These are phyloP conservation scores for Apus apus DNA, from an alignment of 2,113 vertebrate genomes.

Conservation along the genomic window DNA sequence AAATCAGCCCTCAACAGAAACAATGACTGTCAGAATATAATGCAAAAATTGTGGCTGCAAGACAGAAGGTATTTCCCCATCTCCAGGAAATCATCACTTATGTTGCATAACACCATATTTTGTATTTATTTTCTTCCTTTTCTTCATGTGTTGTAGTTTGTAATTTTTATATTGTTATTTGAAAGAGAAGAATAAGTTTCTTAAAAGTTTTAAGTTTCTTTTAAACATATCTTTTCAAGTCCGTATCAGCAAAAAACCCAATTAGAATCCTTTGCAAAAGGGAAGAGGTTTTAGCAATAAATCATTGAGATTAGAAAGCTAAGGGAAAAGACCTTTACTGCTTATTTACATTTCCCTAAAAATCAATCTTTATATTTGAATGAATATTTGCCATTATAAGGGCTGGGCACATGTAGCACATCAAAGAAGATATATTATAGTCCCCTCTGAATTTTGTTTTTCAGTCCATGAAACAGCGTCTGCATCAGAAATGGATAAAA, in stretches of 20 bases:
- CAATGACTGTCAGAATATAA: background rate
- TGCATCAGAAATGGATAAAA: background rate
- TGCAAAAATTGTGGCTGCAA: background rate
- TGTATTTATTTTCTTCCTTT: background rate
- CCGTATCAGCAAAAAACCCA: background rate
- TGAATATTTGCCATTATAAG: background rate
- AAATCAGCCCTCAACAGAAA: background rate
- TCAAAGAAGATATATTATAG: background rate
- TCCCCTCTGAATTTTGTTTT: background rate
- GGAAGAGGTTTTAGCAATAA: background rate
- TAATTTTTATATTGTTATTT: background rate
- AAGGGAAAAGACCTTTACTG: background rate
- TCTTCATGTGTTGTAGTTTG: background rate
- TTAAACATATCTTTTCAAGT: background rate
- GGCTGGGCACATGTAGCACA: background rate
- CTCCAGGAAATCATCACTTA: background rate
- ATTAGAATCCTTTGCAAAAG: background rate
- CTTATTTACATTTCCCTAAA: constrained; percentile 39
- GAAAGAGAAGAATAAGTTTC: background rate
- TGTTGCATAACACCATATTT: background rate
- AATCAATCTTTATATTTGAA: constrained; percentile 8
- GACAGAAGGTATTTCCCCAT: background rate
- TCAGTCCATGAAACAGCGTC: background rate
- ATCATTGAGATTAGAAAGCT: constrained; percentile 20
- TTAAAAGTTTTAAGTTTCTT: background rate